Base-by-base conservation (phyloP, 2,113 vertebrate genomes). In the Rhabdornis inornatus region DNA sequence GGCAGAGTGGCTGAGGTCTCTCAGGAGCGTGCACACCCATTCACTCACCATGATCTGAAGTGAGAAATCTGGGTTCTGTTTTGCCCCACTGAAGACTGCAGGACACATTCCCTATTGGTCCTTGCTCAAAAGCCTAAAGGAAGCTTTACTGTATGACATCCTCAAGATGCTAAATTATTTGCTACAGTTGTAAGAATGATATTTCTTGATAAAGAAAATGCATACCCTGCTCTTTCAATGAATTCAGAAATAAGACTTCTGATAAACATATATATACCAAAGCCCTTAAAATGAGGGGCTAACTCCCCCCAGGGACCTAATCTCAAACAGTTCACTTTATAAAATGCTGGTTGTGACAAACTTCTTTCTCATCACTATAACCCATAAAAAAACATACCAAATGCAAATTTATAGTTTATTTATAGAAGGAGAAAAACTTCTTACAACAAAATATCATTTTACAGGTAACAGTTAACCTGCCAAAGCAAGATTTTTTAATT, bases 1-100 rank as follows among this genome's bases (percentile, higher is more conserved):
- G 10, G 14, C 57, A 84, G 39, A 45, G 28, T 12, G 42, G 13
- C 27, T 82, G 21, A 37, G 15, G 22, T 19, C 42, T 19, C 42
- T 53, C 35, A 11, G 18, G 2, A 59, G 7, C 7, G 6, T 0
- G 6, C 10, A 28, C n/a, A 56, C 9, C 37, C 25, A 33, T 1
- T 3, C 28, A 30, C 23, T 57, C 27, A 69, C 9, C 37, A 33
- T 3, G 35, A 53, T 18, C 2, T 53, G 3, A 71, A 90, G 13
- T 27, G 9, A 69, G 78, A 82, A 60, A 45, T 10, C 3, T 33
- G 20, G 13, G 37, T 6, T 70, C 21, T 39, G 16, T 10, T 71
- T 44, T 57, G 15, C 12, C 25, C 7, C 28, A 15, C 6, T n/a
- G 7, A 71, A 44, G 19, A 8, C 22, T 18, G 39, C 0, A 0